Evolutionary conservation across 2,888 invertebrate genomes (phyloP), one percentile per base, ranked within the genome.

Genomic region (Pilophorus perplexus): DNA sequence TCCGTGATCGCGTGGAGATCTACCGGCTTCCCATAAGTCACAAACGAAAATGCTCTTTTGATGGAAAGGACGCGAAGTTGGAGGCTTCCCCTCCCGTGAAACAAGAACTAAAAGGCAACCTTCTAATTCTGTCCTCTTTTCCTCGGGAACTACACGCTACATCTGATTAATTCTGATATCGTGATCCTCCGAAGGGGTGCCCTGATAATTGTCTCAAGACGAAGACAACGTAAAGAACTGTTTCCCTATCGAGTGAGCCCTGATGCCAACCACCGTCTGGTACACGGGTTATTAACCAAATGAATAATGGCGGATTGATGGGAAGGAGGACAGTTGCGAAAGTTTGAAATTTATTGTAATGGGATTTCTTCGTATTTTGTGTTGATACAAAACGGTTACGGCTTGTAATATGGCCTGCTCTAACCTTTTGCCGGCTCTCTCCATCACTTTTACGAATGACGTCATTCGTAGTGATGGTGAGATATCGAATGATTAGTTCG

Each of bases 121-220:
- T 62, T 62, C 62, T 62, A 62, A 62, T 62, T 62, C 62, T 20
- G 62, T 62, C 46, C 46, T 33, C 33, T 33, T 33, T 33, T 33
- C 33, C 33, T 33, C 33, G 33, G 12, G 33, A 33, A 52, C 27
- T 48, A 62, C 62, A 62, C 62, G 62, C 62, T 62, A 62, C 46
- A 62, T 62, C 62, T 62, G 62, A 62, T 62, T 62, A 62, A 62
- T 62, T 62, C 62, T 62, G 62, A 46, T 62, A 62, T 62, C 62
- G 62, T 62, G 62, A 62, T 62, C 28, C 28, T 28, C 25, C 6
- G n/a, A n/a, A 40, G 10, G 16, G 62, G 33, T 23, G 44, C 38
- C 44, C 52, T 52, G 62, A 62, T 62, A 62, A 62, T 62, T 62
- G 62, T 46, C 62, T 46, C 25, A 18, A 20, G n/a, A 14, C 27